Conservation (phyloP, 2,888 invertebrate genomes). For the Hecatera dysodea region DNA sequence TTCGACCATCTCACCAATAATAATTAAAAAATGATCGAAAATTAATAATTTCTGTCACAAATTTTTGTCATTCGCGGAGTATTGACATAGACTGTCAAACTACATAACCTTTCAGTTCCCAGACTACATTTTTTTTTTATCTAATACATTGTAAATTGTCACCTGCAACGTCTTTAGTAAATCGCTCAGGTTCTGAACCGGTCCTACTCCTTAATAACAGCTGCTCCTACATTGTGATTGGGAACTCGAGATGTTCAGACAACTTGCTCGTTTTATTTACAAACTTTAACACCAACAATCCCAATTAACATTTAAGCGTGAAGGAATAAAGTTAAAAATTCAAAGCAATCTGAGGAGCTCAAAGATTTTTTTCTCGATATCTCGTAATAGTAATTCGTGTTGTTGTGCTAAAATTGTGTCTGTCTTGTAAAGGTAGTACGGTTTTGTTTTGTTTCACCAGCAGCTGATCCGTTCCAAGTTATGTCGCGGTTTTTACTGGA, state of each 20-base stretch:
- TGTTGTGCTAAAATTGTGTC: slow-evolving; percentile 41
- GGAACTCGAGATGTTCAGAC: slow-evolving; percentile 27
- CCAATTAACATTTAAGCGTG: slow-evolving; percentile 3
- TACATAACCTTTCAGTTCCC: not conserved
- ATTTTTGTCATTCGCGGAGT: too few species aligned
- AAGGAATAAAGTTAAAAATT: slow-evolving; percentile 25
- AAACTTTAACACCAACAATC: slow-evolving; percentile 9
- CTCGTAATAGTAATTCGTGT: slow-evolving; percentile 39
- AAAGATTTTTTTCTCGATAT: slow-evolving; percentile 21
- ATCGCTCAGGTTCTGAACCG: slow-evolving; percentile 37
- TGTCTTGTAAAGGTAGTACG: not conserved
- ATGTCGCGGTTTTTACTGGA: slow-evolving; percentile 27
- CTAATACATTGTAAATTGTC: slow-evolving; percentile 14
- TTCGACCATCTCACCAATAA: too few species aligned
- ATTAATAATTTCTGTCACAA: too few species aligned
- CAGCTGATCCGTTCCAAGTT: slow-evolving; percentile 43
- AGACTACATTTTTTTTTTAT: not conserved
- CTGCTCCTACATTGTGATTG: slow-evolving; percentile 51
- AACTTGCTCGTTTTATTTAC: slow-evolving; percentile 26
- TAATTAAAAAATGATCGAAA: too few species aligned
- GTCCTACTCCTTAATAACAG: slow-evolving; percentile 57
- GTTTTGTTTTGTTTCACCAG: slow-evolving; percentile 44
- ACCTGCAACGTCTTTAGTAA: slow-evolving; percentile 44
- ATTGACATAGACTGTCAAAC: too few species aligned
- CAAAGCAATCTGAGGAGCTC: slow-evolving; percentile 3